A percentile compares a stretch with the other conserved stretches of the same genome.
phyloP scores from a whole-genome alignment of 2,888 invertebrate genomes.

The Caenorhabditis doughertyi region DNA sequence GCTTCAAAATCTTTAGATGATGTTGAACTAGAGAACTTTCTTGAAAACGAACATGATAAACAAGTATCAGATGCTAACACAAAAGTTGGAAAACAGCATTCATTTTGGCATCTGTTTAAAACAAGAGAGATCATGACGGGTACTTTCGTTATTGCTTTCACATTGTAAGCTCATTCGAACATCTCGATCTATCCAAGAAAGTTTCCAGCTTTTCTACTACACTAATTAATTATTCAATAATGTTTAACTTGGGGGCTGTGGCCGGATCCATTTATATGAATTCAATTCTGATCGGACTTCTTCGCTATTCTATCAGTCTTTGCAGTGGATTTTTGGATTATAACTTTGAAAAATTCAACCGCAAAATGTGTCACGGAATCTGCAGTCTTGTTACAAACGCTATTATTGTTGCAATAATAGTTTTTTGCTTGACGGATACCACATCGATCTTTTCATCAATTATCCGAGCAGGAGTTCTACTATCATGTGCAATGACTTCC shows the following conservation, averaged over 20 bases:
- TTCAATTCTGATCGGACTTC: conserved; percentile 62
- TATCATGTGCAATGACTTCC: conserved; percentile 65
- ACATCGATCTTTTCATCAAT: conserved; percentile 13
- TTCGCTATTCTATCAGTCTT: conserved; percentile 61
- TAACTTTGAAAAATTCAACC: conserved; percentile 54
- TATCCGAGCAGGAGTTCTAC: conserved; percentile 46
- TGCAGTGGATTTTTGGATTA: conserved; percentile 58
- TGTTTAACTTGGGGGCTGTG: conserved; percentile 65
- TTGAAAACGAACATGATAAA: conserved; percentile 50
- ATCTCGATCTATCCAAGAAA: background rate
- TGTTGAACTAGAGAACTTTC: conserved; percentile 19
- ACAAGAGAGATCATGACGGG: conserved; percentile 52
- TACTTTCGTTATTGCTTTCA: conserved; percentile 61
- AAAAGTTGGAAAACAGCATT: conserved; percentile 46
- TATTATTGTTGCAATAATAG: conserved; percentile 38
- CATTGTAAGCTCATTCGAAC: conserved; percentile 61
- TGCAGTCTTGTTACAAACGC: conserved; percentile 49
- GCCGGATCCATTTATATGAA: conserved; percentile 66
- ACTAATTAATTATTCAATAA: conserved; percentile 58
- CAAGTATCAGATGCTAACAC: conserved; percentile 14
- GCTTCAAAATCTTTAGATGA: conserved; percentile 16
- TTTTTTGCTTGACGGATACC: conserved; percentile 32
- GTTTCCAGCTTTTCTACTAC: conserved; percentile 58
- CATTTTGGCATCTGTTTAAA: conserved; percentile 53
- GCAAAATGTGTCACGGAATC: conserved; percentile 54